phyloP scores from a whole-genome alignment of 2,888 invertebrate genomes.

The Habrosyne pyritoides region DNA sequence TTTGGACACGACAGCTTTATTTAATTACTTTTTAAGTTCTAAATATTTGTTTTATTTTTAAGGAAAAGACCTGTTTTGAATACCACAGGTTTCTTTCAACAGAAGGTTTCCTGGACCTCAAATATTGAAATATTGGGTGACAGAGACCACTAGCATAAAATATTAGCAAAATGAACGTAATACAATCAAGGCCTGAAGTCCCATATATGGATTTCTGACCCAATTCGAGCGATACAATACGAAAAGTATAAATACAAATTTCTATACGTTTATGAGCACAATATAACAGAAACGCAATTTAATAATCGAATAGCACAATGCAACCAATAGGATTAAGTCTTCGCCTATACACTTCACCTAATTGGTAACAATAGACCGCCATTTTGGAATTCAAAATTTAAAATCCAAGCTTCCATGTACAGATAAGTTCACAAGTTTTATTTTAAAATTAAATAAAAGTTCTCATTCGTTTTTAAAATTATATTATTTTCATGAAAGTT shows the following conservation, averaged over 20 bases:
- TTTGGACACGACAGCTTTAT: conserved; percentile 3
- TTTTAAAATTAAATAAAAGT: too few species aligned
- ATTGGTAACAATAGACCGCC: conserved; percentile 63
- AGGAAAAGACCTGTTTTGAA: too few species aligned
- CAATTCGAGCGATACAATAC: neutral
- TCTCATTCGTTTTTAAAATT: too few species aligned
- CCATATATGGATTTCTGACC: neutral
- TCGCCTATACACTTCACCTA: conserved; percentile 59
- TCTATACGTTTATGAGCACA: conserved; percentile 43
- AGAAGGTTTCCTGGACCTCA: too few species aligned
- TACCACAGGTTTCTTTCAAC: too few species aligned
- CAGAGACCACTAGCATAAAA: too few species aligned
- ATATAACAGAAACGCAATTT: conserved; percentile 45
- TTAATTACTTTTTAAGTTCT: conserved; percentile 6
- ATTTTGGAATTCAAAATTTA: conserved; percentile 53
- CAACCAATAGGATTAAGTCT: conserved; percentile 60
- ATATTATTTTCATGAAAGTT: too few species aligned
- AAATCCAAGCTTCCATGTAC: conserved; percentile 26
- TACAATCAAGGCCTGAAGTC: neutral
- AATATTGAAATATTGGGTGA: too few species aligned
- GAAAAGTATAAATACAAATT: conserved; percentile 29
- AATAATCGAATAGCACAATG: conserved; percentile 47
- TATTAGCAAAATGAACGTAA: too few species aligned
- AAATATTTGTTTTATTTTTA: too few species aligned
- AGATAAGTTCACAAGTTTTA: conserved; percentile 12